Percentiles rank a stretch among this genome's conserved stretches.
Evolutionary conservation across 2,888 invertebrate species (phyloP).

Genomic region (Lissocephala sabroskyi): DNA sequence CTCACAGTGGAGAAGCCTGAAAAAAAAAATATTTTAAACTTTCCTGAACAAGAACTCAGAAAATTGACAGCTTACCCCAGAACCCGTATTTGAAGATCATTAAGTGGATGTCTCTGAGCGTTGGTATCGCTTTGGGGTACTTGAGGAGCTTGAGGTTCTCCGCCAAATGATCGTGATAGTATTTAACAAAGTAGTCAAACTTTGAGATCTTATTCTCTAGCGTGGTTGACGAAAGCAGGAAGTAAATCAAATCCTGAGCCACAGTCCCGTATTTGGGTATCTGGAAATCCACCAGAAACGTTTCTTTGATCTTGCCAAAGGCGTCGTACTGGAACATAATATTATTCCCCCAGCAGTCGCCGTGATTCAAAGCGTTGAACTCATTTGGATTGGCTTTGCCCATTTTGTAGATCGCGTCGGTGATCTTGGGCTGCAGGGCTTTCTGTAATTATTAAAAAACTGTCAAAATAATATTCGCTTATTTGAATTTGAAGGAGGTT

Average conservation of each 20-base stretch:
- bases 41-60: not conserved
- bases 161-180: constrained; percentile 59
- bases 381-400: constrained; percentile 28
- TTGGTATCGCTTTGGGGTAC: constrained; percentile 57
- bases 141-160: constrained; percentile 51
- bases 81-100: constrained; percentile 47
- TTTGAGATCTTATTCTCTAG: constrained; percentile 55
- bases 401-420: constrained; percentile 30
- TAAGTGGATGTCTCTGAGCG: constrained; percentile 50
- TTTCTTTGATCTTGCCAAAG: constrained; percentile 44
- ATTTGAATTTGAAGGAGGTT: not conserved
- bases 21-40: not conserved
- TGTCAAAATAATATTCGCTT: not conserved
- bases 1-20: constrained; percentile 37
- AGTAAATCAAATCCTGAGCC: constrained; percentile 59
- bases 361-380: constrained; percentile 59
- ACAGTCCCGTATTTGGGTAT: constrained; percentile 53
- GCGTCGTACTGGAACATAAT: constrained; percentile 60
- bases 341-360: constrained; percentile 63
- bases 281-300: constrained; percentile 63
- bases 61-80: constrained; percentile 46
- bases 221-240: constrained; percentile 62
- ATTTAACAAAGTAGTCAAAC: constrained; percentile 65
- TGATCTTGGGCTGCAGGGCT: constrained; percentile 15
- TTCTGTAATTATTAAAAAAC: constrained; percentile 19